Percentiles rank a stretch among this genome's conserved stretches.
These are phyloP conservation scores for Cheilosia urbana DNA, from an alignment of 2,888 invertebrate genomes.

Conservation along the genomic window DNA sequence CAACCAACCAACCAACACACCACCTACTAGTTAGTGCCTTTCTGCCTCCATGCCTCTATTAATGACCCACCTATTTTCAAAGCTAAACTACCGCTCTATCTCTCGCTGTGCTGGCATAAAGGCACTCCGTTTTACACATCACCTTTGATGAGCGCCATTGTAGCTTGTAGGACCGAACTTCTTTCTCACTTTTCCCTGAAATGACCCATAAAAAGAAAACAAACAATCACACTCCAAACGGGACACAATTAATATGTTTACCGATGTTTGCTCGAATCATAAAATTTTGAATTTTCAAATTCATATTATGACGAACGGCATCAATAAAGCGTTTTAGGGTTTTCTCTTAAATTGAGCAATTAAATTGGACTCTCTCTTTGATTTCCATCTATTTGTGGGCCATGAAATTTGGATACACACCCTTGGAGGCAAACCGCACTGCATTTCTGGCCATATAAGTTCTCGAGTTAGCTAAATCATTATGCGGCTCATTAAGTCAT, in stretches of 20 bases:
- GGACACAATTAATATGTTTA: conserved; percentile 70
- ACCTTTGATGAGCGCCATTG: conserved; percentile 49
- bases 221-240: conserved; percentile 61
- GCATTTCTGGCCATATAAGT: conserved; percentile 19
- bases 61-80: background rate
- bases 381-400: conserved; percentile 11
- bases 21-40: background rate
- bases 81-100: background rate
- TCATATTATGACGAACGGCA: conserved; percentile 62
- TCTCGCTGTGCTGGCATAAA: conserved; percentile 43
- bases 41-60: background rate
- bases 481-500: conserved; percentile 43
- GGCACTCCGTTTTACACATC: conserved; percentile 29
- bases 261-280: conserved; percentile 59
- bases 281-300: conserved; percentile 47
- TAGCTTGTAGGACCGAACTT: conserved; percentile 28
- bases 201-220: conserved; percentile 37
- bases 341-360: conserved; percentile 72
- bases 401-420: conserved; percentile 53
- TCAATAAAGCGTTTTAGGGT: conserved; percentile 58
- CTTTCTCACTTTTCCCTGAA: conserved; percentile 26
- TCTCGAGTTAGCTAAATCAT: conserved; percentile 57
- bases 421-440: conserved; percentile 44
- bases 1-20: too few species aligned
- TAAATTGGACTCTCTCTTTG: conserved; percentile 55